Conservation (phyloP, 2,888 invertebrate species). For the Diaperis boleti region DNA sequence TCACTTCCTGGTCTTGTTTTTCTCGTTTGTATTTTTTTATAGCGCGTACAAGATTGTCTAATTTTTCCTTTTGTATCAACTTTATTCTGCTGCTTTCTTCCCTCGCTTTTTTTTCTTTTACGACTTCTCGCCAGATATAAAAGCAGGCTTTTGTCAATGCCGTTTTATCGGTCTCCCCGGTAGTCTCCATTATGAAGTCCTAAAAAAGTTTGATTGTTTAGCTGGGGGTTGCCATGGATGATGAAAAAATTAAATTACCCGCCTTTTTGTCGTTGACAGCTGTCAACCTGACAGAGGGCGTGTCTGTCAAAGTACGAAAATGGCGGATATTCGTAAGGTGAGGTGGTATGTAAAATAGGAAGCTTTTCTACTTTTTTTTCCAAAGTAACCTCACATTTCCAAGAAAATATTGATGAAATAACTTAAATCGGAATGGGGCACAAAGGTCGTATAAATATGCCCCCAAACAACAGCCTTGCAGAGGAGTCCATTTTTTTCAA, state of each 20-base stretch:
- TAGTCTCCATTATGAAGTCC: not conserved
- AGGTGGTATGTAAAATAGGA: constrained; percentile 30
- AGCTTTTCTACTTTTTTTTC: constrained; percentile 4
- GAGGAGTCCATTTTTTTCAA: constrained; percentile 31
- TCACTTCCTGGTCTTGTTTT: constrained; percentile 2
- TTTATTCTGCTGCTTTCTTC: constrained; percentile 31
- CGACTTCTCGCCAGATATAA: constrained; percentile 47
- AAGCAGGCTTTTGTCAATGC: constrained; percentile 48
- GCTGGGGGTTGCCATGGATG: constrained; percentile 23
- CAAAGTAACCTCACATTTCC: constrained; percentile 9
- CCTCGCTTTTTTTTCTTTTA: constrained; percentile 45
- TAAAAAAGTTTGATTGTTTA: not conserved
- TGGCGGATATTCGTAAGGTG: constrained; percentile 41
- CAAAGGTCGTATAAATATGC: no score
- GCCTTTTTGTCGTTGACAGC: constrained; percentile 9
- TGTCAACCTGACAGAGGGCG: constrained; percentile 27
- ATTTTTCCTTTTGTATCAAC: constrained; percentile 51
- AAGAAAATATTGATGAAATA: not conserved
- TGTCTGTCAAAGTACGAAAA: constrained; percentile 27
- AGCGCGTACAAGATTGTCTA: constrained; percentile 54
- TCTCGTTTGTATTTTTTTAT: constrained; percentile 50
- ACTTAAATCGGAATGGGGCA: not conserved
- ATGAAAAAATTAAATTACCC: constrained; percentile 40
- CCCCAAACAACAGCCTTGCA: not conserved
- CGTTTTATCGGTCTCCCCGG: constrained; percentile 5